These are phyloP conservation scores for Drosophila borborema DNA, from an alignment of 2,888 invertebrate genomes.

Conservation along the genomic window DNA sequence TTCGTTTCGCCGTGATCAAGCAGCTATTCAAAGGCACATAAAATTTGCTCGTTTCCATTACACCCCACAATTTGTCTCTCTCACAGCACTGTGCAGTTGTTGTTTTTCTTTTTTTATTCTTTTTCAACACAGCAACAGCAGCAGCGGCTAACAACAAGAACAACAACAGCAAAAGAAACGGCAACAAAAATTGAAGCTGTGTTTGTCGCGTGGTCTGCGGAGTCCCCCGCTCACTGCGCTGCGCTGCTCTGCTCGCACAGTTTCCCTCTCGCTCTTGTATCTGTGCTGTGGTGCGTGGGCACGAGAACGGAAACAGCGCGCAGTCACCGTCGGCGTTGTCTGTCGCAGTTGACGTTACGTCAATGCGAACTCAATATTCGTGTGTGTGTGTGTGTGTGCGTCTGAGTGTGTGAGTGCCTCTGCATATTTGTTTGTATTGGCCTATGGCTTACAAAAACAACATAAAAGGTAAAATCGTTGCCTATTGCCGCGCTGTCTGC, in stretches of 20 bases:
- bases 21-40: constrained; percentile 62
- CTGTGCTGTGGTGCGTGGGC: constrained; percentile 68
- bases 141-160: constrained; percentile 15
- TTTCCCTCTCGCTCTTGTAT: constrained; percentile 7
- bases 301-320: constrained; percentile 76
- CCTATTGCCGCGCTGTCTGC: constrained; percentile 83
- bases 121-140: constrained; percentile 26
- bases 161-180: constrained; percentile 31
- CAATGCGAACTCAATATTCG: constrained; percentile 50
- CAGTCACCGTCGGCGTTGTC: constrained; percentile 57
- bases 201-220: constrained; percentile 58
- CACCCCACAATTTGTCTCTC: constrained; percentile 50
- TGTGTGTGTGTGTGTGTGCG: constrained; percentile 17
- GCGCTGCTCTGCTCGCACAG: constrained; percentile 5
- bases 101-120: constrained; percentile 9
- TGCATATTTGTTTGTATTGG: constrained; percentile 44
- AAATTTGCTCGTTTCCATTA: constrained; percentile 54
- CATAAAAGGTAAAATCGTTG: constrained; percentile 78
- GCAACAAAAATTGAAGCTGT: constrained; percentile 47
- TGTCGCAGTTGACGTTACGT: constrained; percentile 71
- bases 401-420: constrained; percentile 7
- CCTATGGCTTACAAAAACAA: constrained; percentile 58
- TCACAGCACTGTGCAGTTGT: constrained; percentile 20
- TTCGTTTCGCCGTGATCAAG: constrained; percentile 61
- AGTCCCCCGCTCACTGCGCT: constrained; percentile 17